A percentile compares a stretch with the other conserved stretches of the same genome.
Conservation (phyloP, 1,140 invertebrate genomes). For the Coelopa frigida region DNA sequence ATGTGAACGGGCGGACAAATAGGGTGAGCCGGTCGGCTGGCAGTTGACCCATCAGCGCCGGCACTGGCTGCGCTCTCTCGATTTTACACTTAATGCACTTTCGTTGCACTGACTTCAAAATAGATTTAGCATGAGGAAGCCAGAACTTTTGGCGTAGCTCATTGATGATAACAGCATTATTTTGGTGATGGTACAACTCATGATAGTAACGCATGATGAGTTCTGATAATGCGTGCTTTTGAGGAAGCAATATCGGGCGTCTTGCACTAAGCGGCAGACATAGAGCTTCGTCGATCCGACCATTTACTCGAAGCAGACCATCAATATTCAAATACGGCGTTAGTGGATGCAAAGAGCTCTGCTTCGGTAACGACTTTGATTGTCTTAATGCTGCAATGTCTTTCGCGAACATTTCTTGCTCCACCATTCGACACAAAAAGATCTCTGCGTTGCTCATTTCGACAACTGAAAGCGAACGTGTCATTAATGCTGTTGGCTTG, state of each 20-base stretch:
- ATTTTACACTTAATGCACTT: too few species aligned
- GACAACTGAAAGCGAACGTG: too few species aligned
- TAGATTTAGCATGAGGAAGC: too few species aligned
- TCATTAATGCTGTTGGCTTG: too few species aligned
- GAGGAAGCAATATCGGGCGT: conserved; percentile 3
- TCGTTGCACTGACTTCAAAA: too few species aligned
- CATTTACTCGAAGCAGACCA: not conserved
- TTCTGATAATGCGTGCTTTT: not conserved
- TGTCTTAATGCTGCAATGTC: not conserved
- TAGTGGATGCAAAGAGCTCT: not conserved
- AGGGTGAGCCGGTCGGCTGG: too few species aligned
- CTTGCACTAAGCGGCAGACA: not conserved
- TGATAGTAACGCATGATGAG: conserved; percentile 4
- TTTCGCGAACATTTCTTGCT: not conserved
- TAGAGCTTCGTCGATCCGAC: conserved; percentile 1
- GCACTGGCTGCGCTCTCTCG: too few species aligned
- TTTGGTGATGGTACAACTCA: conserved; percentile 8
- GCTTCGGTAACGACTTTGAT: not conserved
- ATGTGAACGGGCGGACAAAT: too few species aligned
- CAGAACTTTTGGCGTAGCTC: conserved; percentile 7
- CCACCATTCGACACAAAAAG: not conserved
- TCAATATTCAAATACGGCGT: conserved; percentile 1
- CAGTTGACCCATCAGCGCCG: too few species aligned
- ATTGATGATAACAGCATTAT: conserved; percentile 4
- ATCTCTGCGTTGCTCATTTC: not conserved